These are phyloP conservation scores for Channa maculata DNA, from an alignment of 2,113 vertebrate species.

Conservation along the genomic window DNA sequence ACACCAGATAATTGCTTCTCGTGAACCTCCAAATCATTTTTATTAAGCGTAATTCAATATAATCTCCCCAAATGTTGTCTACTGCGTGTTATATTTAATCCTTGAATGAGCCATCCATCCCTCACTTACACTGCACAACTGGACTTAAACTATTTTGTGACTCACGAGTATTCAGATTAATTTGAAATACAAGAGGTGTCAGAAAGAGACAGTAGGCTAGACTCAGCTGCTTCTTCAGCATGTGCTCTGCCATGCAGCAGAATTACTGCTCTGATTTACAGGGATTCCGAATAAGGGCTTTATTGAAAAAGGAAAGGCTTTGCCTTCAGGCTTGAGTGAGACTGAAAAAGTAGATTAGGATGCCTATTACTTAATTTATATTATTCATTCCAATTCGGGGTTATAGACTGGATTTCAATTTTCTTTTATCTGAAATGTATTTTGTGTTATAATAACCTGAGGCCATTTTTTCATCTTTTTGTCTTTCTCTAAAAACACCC, in stretches of 20 bases:
- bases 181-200: constrained; percentile 53
- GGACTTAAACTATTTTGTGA: constrained; percentile 52
- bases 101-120: constrained; percentile 30
- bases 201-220: constrained; percentile 27
- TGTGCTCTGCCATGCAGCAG: constrained; percentile 36
- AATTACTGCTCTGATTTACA: constrained; percentile 48
- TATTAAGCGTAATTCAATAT: constrained; percentile 32
- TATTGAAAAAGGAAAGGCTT: constrained; percentile 37
- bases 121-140: constrained; percentile 31
- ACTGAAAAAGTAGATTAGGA: constrained; percentile 63
- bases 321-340: constrained; percentile 59
- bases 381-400: constrained; percentile 52
- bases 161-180: constrained; percentile 57
- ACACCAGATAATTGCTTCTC: constrained; percentile 43
- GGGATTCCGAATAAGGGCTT: constrained; percentile 35
- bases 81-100: constrained; percentile 36
- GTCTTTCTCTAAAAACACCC: background rate
- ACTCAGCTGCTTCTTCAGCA: constrained; percentile 45
- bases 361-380: constrained; percentile 65
- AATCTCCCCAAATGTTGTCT: constrained; percentile 12
- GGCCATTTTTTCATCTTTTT: constrained; percentile 16
- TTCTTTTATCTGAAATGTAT: constrained; percentile 41
- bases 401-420: constrained; percentile 57
- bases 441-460: constrained; percentile 52
- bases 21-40: constrained; percentile 53